These are phyloP conservation scores for Drosophila diplacantha DNA, from an alignment of 2,888 invertebrate species.

Conservation along the genomic window DNA sequence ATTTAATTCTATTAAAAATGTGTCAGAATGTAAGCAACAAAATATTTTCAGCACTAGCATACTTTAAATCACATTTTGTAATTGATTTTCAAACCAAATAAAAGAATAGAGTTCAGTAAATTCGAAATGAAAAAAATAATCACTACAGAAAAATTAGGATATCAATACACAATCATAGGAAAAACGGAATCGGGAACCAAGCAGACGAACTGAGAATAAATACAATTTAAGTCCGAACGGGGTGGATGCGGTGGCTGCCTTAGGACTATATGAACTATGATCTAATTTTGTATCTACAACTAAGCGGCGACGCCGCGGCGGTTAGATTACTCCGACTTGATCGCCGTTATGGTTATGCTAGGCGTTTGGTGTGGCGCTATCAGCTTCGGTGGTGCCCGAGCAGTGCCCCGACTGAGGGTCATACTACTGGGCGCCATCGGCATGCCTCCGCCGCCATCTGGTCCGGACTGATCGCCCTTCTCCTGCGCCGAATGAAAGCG, in stretches of 20 bases:
- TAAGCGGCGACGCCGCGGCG: neutral
- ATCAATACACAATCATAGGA: neutral
- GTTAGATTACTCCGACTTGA: slow-evolving; percentile 69
- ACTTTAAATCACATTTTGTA: neutral
- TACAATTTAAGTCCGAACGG: neutral
- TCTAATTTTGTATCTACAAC: slow-evolving; percentile 49
- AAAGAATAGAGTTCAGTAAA: neutral
- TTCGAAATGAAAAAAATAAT: neutral
- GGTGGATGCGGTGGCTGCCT: slow-evolving; percentile 2
- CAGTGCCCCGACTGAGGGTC: slow-evolving; percentile 56
- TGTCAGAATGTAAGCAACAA: neutral
- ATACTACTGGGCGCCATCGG: slow-evolving; percentile 54
- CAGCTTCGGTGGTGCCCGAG: slow-evolving; percentile 74
- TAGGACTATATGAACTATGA: slow-evolving; percentile 24
- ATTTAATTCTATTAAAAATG: neutral
- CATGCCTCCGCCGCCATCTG: slow-evolving; percentile 47
- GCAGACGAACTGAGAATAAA: slow-evolving; percentile 2
- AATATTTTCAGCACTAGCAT: neutral
- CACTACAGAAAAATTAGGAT: neutral
- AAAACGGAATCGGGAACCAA: slow-evolving; percentile 2
- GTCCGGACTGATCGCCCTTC: slow-evolving; percentile 61
- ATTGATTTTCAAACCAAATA: neutral
- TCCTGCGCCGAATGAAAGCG: slow-evolving; percentile 88
- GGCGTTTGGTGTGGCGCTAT: slow-evolving; percentile 77
- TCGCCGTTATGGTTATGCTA: slow-evolving; percentile 76